These are phyloP conservation scores for Papilio aristodemus DNA, from an alignment of 1,140 invertebrate genomes.

Conservation along the genomic window DNA sequence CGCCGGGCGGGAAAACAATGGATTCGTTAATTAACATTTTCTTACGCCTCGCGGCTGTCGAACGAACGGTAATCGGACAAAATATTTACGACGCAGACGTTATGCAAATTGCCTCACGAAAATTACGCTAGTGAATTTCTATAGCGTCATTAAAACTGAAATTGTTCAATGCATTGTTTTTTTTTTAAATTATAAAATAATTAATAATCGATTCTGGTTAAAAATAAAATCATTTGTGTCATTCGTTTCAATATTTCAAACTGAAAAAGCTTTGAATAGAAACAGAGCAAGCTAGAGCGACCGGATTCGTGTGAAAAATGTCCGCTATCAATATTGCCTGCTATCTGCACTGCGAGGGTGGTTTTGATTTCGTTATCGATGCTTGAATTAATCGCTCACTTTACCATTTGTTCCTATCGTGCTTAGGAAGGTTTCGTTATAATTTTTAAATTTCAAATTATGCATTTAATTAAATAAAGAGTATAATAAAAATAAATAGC, in stretches of 20 bases:
- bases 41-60: constrained; percentile 81
- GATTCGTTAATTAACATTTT: constrained; percentile 82
- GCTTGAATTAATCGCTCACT: constrained; percentile 42
- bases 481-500: no score
- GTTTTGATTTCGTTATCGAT: constrained; percentile 43
- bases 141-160: constrained; percentile 55
- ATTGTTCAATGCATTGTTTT: constrained; percentile 38
- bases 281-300: constrained; percentile 39
- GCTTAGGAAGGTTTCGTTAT: not conserved
- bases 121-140: constrained; percentile 57
- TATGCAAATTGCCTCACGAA: constrained; percentile 67
- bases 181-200: not conserved
- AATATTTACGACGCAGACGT: constrained; percentile 76
- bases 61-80: constrained; percentile 80
- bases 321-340: constrained; percentile 51
- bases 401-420: not conserved
- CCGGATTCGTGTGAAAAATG: constrained; percentile 53
- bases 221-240: not conserved
- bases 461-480: no score
- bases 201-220: not conserved
- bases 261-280: constrained; percentile 21
- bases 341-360: constrained; percentile 39
- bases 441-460: not conserved
- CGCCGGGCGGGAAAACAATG: constrained; percentile 79
- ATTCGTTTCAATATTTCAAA: constrained; percentile 20